Percentiles rank a stretch among this genome's conserved stretches.
Evolutionary conservation across 37 sponge, comb jelly and placozoan genomes (phyloP).

Genomic region (Eunapius fragilis): DNA sequence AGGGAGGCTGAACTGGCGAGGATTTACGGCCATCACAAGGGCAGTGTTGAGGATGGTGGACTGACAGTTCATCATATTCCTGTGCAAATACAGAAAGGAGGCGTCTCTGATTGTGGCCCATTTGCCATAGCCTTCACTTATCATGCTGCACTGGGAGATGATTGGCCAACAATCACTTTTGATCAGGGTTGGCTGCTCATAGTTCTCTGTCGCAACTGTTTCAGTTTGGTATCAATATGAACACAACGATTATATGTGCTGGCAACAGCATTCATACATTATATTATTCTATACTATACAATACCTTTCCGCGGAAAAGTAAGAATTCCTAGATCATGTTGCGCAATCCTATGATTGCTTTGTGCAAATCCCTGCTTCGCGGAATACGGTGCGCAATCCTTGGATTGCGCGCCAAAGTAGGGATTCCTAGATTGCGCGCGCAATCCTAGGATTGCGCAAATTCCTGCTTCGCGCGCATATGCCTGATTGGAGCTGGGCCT

Average conservation of each 20-base stretch:
- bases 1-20: slow-evolving; percentile 7
- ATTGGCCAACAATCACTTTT: neutral
- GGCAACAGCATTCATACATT: neutral
- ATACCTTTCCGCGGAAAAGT: neutral
- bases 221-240: neutral
- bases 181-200: slow-evolving; percentile 8
- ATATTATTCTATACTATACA: neutral
- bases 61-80: neutral
- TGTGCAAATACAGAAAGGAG: slow-evolving; percentile 19
- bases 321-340: no score
- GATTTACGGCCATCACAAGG: neutral
- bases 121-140: slow-evolving; percentile 17
- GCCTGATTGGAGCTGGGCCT: no score
- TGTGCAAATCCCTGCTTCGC: no score
- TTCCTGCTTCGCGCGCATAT: no score
- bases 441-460: no score
- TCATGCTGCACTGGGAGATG: neutral
- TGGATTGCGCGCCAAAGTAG: no score
- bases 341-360: no score
- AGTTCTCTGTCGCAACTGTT: neutral
- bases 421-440: no score
- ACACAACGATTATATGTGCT: neutral
- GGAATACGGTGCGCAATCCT: no score
- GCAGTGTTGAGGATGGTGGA: slow-evolving; percentile 1
- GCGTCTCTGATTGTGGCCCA: slow-evolving; percentile 16